Percentiles rank a stretch among this genome's conserved stretches.
phyloP scores from a whole-genome alignment of 2,888 invertebrate species.

The Xanthia togata region DNA sequence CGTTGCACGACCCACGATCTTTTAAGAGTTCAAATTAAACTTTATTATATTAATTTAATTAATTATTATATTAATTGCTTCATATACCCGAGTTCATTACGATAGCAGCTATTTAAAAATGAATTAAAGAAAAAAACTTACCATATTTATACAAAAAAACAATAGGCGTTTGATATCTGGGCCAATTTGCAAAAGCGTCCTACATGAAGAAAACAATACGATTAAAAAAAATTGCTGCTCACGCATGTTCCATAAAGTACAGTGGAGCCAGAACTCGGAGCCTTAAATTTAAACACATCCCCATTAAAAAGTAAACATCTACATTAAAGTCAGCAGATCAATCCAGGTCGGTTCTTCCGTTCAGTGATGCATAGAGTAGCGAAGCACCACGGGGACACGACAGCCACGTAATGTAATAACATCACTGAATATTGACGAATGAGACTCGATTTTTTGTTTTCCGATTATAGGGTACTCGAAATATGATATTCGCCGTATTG shows the following conservation, averaged over 20 bases:
- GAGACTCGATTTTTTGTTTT: slow-evolving; percentile 59
- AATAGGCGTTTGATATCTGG: no score
- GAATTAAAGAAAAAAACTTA: no score
- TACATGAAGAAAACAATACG: no score
- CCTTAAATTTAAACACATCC: not conserved
- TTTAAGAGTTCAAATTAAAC: no score
- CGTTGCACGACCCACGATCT: no score
- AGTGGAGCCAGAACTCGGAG: not conserved
- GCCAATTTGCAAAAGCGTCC: no score
- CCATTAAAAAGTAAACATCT: not conserved
- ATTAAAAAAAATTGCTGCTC: not conserved
- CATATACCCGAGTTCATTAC: no score
- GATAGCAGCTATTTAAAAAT: no score
- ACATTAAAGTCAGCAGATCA: slow-evolving; percentile 9
- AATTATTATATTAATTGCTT: no score
- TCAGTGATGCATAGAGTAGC: slow-evolving; percentile 58
- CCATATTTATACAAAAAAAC: no score
- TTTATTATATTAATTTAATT: no score
- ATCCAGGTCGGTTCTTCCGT: slow-evolving; percentile 34
- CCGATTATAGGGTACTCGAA: slow-evolving; percentile 51
- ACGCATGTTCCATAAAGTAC: no score
- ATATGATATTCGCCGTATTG: slow-evolving; percentile 58
- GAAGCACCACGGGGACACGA: slow-evolving; percentile 51
- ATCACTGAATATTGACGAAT: slow-evolving; percentile 70
- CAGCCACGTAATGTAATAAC: slow-evolving; percentile 70